Base-by-base conservation (phyloP, 2,113 vertebrate species). In the Pogonocichla stellata region DNA sequence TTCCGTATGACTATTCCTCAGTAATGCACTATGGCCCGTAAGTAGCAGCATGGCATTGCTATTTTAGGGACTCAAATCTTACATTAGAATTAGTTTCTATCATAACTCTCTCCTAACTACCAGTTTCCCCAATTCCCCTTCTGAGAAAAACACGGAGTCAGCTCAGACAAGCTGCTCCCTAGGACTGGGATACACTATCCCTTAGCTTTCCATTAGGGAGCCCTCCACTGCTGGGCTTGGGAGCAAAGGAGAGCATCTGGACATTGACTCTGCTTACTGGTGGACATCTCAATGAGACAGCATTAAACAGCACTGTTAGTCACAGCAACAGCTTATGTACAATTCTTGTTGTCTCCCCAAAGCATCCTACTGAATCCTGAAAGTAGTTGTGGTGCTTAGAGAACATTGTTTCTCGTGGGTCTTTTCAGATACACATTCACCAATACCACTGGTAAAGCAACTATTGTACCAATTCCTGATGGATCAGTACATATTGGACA, bases 391-490 rank as follows among this genome's bases (percentile, higher is more conserved):
- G 71, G 23, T 73, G 61, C 45, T 53, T 64, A 43, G 57, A 77
- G 9, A 42, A 47, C 15, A 14, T 4, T 5, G 16, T 66, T 83
- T 87, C 57, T 81, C 38, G 3, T 71, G 12, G 12, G 4, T 75
- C 47, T 65, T 71, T 81, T 60, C 95, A 99, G 98, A 79, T 98
- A 98, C 61, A 97, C 98, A 42, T 98, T 98, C 91, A 97, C 88
- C 90, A 98, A 98, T 81, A 97, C 97, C 40, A 98, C 98, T 34
- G 98, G 98, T 29, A 98, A 98, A 83, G 97, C 98, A 67, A 98
- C 98, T 48, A 98, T 99, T 43, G 96, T 98, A 47, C 98, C 98
- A 45, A 98, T 97, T 96, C 98, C 98, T 67, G 98, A 99, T 91
- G 96, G 75, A 60, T 97, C 98, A 56, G 95, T 98, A 80, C 98